Percentiles rank a stretch among this genome's conserved stretches.
Evolutionary conservation across 1,140 invertebrate species (phyloP).

Genomic region (Aricia agestis): DNA sequence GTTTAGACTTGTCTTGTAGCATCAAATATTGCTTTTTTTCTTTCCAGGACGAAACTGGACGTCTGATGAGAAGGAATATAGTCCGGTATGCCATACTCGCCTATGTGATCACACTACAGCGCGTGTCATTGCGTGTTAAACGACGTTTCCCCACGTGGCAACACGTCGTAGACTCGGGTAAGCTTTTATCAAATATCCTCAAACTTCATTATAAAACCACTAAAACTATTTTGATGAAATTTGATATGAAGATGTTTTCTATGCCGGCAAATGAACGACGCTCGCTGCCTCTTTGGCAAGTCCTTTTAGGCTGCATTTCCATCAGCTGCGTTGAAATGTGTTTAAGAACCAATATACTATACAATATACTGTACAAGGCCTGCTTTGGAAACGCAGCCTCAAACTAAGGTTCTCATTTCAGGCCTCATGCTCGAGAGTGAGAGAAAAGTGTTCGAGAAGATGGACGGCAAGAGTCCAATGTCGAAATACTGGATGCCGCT

Average conservation of each 20-base stretch:
- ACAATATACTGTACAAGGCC: no score
- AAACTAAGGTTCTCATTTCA: constrained; percentile 48
- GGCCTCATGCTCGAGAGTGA: constrained; percentile 94
- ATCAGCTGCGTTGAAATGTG: no score
- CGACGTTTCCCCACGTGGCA: constrained; percentile 93
- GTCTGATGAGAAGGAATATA: constrained; percentile 92
- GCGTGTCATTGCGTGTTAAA: constrained; percentile 91
- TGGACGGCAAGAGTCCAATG: constrained; percentile 91
- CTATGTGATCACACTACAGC: constrained; percentile 90
- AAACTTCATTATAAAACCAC: neutral
- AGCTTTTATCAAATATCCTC: constrained; percentile 44
- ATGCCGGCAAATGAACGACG: no score
- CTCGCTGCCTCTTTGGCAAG: no score
- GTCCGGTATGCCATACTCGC: constrained; percentile 92
- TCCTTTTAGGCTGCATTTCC: no score
- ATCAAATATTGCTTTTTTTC: constrained; percentile 19
- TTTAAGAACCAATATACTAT: no score
- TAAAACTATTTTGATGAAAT: no score
- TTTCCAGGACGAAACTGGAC: constrained; percentile 87
- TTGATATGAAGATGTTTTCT: no score
- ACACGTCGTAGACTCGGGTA: constrained; percentile 92
- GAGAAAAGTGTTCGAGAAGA: constrained; percentile 91
- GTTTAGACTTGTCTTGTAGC: no score
- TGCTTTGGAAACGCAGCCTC: no score
- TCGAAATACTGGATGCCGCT: constrained; percentile 95